Conservation (phyloP, 2,888 invertebrate species). For the Ichneumoninae sp. region DNA sequence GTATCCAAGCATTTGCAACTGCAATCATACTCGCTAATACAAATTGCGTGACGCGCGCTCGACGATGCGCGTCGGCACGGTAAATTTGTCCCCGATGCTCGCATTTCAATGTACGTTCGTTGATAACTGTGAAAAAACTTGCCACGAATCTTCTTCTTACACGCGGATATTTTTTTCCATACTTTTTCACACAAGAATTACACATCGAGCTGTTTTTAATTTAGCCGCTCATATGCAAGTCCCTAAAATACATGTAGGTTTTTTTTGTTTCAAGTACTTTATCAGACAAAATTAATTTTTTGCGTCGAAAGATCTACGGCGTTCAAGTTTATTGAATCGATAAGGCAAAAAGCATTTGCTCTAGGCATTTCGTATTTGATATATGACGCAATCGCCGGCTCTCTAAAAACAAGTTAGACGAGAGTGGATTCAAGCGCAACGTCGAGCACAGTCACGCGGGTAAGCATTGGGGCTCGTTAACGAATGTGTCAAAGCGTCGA, state of each 20-base stretch:
- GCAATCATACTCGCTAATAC: slow-evolving; percentile 31
- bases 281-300: not conserved
- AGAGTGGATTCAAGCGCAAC: slow-evolving; percentile 33
- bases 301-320: not conserved
- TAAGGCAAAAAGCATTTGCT: not conserved
- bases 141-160: not conserved
- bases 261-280: not conserved
- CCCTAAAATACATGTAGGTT: not conserved
- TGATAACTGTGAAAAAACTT: not conserved
- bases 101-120: not conserved
- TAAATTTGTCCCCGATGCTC: not conserved
- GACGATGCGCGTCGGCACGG: not conserved
- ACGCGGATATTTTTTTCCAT: not conserved
- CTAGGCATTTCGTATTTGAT: slow-evolving; percentile 3
- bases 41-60: slow-evolving; percentile 14
- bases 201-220: too few species aligned
- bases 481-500: slow-evolving; percentile 52
- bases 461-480: slow-evolving; percentile 25
- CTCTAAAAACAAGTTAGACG: slow-evolving; percentile 18
- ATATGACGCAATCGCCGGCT: slow-evolving; percentile 29
- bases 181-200: not conserved
- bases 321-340: not conserved
- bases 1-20: slow-evolving; percentile 6
- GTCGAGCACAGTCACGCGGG: slow-evolving; percentile 26
- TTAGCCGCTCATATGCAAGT: too few species aligned